A percentile compares a stretch with the other conserved stretches of the same genome.
Conservation (phyloP, 92 coral and sea anemone genomes). For the Nematostella vectensis region DNA sequence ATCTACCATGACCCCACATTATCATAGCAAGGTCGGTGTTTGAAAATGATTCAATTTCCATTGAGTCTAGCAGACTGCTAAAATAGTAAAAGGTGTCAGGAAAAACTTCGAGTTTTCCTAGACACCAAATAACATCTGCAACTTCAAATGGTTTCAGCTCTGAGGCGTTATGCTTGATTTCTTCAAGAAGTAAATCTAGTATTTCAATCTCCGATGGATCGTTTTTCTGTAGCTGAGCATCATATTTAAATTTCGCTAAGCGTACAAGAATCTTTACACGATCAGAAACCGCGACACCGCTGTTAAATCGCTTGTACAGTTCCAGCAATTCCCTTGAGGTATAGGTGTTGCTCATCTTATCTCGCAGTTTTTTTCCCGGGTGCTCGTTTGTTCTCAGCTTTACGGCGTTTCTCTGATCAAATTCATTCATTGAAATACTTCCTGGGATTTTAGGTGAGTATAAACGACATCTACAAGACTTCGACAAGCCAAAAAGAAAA, state of each 20-base stretch:
- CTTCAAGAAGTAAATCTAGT: conserved; percentile 26
- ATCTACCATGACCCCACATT: conserved; percentile 66
- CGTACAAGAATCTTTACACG: conserved; percentile 26
- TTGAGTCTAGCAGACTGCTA: conserved; percentile 40
- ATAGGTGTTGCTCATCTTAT: conserved; percentile 3
- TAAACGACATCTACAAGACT: too few relatives aligned
- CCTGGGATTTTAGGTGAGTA: too few relatives aligned
- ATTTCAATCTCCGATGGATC: background rate
- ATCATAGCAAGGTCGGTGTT: conserved; percentile 72
- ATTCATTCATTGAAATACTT: too few relatives aligned
- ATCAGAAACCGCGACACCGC: conserved; percentile 6
- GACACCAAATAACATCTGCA: conserved; percentile 56
- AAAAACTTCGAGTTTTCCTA: conserved; percentile 31
- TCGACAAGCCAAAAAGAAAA: too few relatives aligned
- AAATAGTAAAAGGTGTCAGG: conserved; percentile 35
- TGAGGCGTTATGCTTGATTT: conserved; percentile 17
- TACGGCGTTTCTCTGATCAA: too few relatives aligned
- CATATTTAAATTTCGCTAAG: conserved; percentile 7
- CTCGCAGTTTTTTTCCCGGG: conserved; percentile 7
- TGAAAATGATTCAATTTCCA: conserved; percentile 32
- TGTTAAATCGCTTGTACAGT: conserved; percentile 3
- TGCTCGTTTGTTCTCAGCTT: too few relatives aligned
- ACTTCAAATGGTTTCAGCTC: conserved; percentile 37
- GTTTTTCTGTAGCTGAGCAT: background rate
- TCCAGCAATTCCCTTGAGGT: conserved; percentile 7